Evolutionary conservation across 2,888 invertebrate species (phyloP).

Genomic region (Mongoloraphidia duomilia): DNA sequence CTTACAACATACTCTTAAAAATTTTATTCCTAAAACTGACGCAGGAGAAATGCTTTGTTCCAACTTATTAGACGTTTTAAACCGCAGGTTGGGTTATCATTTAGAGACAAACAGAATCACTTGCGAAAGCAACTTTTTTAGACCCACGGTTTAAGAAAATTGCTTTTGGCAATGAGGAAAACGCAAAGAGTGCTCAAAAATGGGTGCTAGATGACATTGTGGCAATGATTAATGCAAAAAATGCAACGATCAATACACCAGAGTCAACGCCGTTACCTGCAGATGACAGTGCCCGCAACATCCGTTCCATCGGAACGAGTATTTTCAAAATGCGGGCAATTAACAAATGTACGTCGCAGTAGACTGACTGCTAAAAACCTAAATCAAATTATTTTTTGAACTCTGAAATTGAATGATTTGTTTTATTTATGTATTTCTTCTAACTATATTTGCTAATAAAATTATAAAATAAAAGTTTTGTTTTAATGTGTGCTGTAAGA

Average conservation of each 20-base stretch:
- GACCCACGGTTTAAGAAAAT: conserved; percentile 15
- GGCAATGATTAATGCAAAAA: neutral
- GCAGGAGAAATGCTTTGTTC: conserved; percentile 4
- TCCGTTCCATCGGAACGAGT: conserved; percentile 16
- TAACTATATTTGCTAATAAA: too few species aligned
- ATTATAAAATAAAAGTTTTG: too few species aligned
- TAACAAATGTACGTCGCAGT: conserved; percentile 9
- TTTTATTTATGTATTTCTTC: too few species aligned
- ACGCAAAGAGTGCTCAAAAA: neutral
- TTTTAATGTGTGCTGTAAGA: too few species aligned
- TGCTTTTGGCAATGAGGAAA: neutral
- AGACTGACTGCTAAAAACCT: too few species aligned
- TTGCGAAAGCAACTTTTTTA: conserved; percentile 14
- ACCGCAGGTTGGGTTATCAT: conserved; percentile 9
- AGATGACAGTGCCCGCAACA: conserved; percentile 8
- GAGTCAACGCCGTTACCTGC: too few species aligned
- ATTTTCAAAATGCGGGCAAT: conserved; percentile 14
- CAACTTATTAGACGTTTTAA: conserved; percentile 8
- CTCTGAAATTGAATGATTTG: too few species aligned
- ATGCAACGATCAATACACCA: too few species aligned
- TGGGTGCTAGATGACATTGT: neutral
- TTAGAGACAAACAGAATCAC: conserved; percentile 13
- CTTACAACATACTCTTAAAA: conserved; percentile 1
- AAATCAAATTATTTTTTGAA: too few species aligned
- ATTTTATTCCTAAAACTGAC: conserved; percentile 6